phyloP scores from a whole-genome alignment of 2,797 vertebrate species.

The Sibirionetta formosa region DNA sequence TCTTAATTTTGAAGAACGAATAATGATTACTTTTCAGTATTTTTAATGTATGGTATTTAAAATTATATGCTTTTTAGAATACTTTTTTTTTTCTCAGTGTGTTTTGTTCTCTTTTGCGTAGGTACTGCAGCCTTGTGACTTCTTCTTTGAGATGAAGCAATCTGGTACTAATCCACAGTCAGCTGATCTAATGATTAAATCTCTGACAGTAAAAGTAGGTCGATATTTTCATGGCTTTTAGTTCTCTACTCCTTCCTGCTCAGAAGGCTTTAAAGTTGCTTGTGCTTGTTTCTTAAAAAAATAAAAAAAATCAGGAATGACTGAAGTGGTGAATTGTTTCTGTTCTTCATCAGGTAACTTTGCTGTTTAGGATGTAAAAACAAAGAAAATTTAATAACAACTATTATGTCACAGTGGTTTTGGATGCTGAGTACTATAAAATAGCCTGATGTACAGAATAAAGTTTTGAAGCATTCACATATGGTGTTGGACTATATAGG shows the following conservation, averaged over 20 bases:
- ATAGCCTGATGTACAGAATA: background rate
- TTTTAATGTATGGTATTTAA: background rate
- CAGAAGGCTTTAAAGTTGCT: background rate
- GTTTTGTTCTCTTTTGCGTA: conserved; percentile 14
- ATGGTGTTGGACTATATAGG: background rate
- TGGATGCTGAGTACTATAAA: background rate
- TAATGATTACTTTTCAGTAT: background rate
- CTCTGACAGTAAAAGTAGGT: conserved; percentile 92
- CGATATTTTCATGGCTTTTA: background rate
- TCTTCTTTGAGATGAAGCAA: conserved; percentile 89
- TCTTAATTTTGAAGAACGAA: background rate
- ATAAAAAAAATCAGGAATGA: background rate
- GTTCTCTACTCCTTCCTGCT: background rate
- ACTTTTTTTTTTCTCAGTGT: background rate
- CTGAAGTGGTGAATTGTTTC: background rate
- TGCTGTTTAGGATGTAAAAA: background rate
- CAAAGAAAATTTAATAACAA: background rate
- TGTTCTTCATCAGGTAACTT: background rate
- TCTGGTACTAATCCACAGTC: conserved; percentile 83
- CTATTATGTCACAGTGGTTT: background rate
- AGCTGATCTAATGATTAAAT: conserved; percentile 90
- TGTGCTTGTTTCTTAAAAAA: background rate
- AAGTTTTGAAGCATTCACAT: background rate
- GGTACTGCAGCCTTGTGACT: conserved; percentile 94
- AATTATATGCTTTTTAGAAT: background rate